Evolutionary conservation across 2,888 invertebrate species (phyloP), one percentile per base, ranked within the genome.

Genomic region (Napeogenes inachia): DNA sequence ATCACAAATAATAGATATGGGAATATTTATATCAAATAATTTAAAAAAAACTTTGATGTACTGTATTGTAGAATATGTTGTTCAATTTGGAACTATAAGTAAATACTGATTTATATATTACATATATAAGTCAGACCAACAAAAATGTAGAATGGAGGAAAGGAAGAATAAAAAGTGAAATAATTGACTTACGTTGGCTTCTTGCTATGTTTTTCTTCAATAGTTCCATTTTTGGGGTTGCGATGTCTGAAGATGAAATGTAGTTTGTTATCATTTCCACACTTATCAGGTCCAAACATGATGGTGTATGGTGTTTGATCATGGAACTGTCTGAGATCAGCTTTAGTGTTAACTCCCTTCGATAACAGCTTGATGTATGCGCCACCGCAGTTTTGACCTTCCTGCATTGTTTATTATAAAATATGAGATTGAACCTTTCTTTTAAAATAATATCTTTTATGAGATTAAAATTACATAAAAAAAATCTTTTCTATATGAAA

Each of bases 251-350:
- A 98, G 84, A 99, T 99, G 82, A 94, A 94, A 81, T 94, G 94
- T 81, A 98, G 94, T 91, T 99, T 99, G 79, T 96, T 95, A 83
- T 98, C 97, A 78, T 96, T 96, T 68, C 99, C 99, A 87, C 99
- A 99, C 87, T 99, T 99, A 92, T 99, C 99, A 8, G 99, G 99
- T 0, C 99, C 99, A 89, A 99, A 99, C 99, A 99, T 99, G 76
- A 99, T 97, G 2, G 98, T 97, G 90, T 99, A 99, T 0, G 98
- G 95, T 0, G 99, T 98, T 88, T 98, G 98, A 89, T 99, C 99
- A 82, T 96, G 93, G 89, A 99, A 98, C 77, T 94, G 92, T 70
- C 93, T 94, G 60, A 98, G 91, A 77, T 97, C 94, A 0, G 81
- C 81, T 61, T 81, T 84, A 0, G 79, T 82, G 77, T 93, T 92